Base-by-base conservation (phyloP, 2,113 vertebrate genomes). In the Nestor notabilis region DNA sequence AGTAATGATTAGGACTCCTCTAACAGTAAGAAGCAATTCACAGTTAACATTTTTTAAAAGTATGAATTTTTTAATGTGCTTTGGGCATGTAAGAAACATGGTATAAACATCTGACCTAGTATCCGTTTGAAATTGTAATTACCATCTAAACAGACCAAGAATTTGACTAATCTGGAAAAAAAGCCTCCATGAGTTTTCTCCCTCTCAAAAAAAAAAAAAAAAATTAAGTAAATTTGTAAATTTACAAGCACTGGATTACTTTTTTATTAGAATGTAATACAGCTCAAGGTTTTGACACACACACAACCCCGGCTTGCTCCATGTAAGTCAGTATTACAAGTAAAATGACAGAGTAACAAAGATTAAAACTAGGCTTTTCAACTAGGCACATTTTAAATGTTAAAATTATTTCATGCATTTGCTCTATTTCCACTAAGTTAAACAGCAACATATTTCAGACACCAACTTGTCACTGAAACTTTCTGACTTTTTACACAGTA, bases 131-230 rank as follows among this genome's bases (percentile, higher is more conserved):
- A 90, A 78, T 47, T 56, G 56, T 0, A 28, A 7, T 21, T 80
- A 68, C 61, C 11, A 35, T 49, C 37, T 46, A 41, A 75, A 89
- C 3, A 44, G 19, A 80, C 8, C 12, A 69, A 24, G 27, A 74
- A 72, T 68, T 61, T 68, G 4, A 35, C 24, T 53, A 17, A 44
- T 46, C 37, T 75, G 7, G 9, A 79, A 29, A 58, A 85, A 27
- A 0, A 21, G 13, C 2, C 7, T 55, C 16, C 4, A 13, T 5
- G 2, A 60, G 6, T 28, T 52, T 37, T 64, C 7, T 31, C 9
- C 10, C 14, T 58, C 33, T 35, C 41, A 35, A 35, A 29, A 28
- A 33, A 17, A 60, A 41, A 49, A 66, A 33, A 19, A 56, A n/a
- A 17, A 56, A 29, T 1, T 8, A 14, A 14, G 3, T 25, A 37